Conservation (phyloP, 2,888 invertebrate species). For the Chloroclystis v-ata region DNA sequence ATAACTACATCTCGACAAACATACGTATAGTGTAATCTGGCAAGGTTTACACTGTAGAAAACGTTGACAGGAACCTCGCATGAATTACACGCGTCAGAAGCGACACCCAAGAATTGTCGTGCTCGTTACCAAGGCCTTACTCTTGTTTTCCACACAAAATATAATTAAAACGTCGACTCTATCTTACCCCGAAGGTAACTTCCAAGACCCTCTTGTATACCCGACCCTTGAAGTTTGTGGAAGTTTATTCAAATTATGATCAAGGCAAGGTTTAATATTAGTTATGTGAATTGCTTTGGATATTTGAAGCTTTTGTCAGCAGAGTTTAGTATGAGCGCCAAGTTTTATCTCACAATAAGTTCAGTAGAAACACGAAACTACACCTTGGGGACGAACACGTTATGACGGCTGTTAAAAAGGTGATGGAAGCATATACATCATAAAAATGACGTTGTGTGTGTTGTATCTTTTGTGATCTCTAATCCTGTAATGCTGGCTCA, state of each 20-base stretch:
- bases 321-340: neutral
- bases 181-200: no score
- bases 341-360: constrained; percentile 31
- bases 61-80: constrained; percentile 37
- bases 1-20: neutral
- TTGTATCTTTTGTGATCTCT: neutral
- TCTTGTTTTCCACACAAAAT: constrained; percentile 10
- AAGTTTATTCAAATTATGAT: no score
- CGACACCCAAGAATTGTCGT: constrained; percentile 34
- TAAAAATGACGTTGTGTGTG: constrained; percentile 18
- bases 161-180: neutral
- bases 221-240: neutral
- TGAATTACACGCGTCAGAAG: constrained; percentile 39
- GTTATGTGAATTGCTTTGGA: no score
- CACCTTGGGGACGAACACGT: constrained; percentile 26
- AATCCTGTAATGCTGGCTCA: neutral
- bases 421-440: constrained; percentile 20
- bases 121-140: constrained; percentile 34
- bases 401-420: constrained; percentile 29
- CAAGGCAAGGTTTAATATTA: neutral
- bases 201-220: no score
- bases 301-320: no score
- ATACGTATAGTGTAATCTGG: constrained; percentile 4
- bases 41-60: constrained; percentile 27
- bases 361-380: constrained; percentile 33